These are phyloP conservation scores for Psammodynastes pulverulentus DNA, from an alignment of 2,113 vertebrate genomes.

Conservation along the genomic window DNA sequence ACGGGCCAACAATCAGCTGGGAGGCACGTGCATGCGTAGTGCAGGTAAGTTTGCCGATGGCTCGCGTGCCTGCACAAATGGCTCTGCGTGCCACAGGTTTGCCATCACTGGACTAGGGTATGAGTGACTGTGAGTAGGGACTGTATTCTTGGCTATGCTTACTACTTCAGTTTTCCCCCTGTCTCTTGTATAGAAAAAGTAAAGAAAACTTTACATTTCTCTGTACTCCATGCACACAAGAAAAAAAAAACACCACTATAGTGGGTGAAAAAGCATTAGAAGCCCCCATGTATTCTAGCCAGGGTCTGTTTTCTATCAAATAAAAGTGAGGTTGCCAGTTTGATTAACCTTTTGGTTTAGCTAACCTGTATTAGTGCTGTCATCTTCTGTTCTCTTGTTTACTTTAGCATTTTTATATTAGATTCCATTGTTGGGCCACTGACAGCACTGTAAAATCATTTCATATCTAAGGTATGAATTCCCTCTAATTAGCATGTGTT, in stretches of 20 bases:
- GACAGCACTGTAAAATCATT: not conserved
- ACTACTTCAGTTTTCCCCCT: not conserved
- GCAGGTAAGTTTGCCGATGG: too few species aligned
- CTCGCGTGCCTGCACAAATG: too few species aligned
- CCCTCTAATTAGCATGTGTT: not conserved
- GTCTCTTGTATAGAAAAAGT: not conserved
- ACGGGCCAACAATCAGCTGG: too few species aligned
- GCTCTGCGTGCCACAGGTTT: too few species aligned
- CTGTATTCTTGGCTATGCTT: not conserved
- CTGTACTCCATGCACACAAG: not conserved
- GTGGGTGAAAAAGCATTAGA: not conserved
- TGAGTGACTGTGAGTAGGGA: too few species aligned
- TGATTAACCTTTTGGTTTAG: constrained; percentile 19
- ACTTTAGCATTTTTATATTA: constrained; percentile 12
- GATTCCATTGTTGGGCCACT: not conserved
- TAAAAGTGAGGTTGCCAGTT: constrained; percentile 19
- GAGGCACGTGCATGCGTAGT: too few species aligned
- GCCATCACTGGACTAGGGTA: too few species aligned
- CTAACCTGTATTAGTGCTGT: not conserved
- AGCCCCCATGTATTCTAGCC: not conserved
- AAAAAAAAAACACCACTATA: not conserved
- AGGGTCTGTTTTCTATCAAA: constrained; percentile 15
- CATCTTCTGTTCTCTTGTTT: constrained; percentile 12
- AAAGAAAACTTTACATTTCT: constrained; percentile 1
- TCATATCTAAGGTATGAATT: not conserved